These are phyloP conservation scores for Drosophila ogumai DNA, from an alignment of 1,140 invertebrate genomes.

Conservation along the genomic window DNA sequence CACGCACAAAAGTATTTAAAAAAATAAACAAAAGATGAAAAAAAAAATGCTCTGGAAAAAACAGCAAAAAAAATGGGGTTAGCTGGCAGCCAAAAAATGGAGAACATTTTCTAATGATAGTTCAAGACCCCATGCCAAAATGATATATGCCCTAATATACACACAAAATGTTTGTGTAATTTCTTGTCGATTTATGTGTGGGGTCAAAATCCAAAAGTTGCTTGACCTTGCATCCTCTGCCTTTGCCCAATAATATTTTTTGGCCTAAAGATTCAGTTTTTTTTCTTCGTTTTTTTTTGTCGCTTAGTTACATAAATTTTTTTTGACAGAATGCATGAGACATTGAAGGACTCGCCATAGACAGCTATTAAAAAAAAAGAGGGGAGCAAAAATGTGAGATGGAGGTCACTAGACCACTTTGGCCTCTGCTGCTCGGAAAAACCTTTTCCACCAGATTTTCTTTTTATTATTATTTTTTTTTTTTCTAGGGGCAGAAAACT, in stretches of 20 bases:
- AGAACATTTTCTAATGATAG: constrained; percentile 12
- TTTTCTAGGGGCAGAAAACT: constrained; percentile 3
- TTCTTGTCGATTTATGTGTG: constrained; percentile 2
- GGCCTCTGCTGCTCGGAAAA: neutral
- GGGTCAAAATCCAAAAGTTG: constrained; percentile 19
- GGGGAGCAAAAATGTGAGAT: neutral
- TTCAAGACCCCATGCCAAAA: constrained; percentile 30
- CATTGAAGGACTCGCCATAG: constrained; percentile 36
- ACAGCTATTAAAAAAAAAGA: constrained; percentile 32
- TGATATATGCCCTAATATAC: neutral
- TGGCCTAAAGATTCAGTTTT: neutral
- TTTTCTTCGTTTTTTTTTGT: neutral
- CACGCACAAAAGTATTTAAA: neutral
- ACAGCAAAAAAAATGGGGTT: constrained; percentile 16
- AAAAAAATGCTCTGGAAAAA: constrained; percentile 15
- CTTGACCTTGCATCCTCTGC: constrained; percentile 29
- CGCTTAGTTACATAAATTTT: constrained; percentile 56
- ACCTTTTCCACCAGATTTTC: neutral
- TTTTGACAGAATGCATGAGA: constrained; percentile 67
- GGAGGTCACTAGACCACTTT: constrained; percentile 12
- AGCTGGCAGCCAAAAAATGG: neutral
- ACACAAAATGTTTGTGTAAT: constrained; percentile 8
- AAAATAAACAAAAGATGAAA: constrained; percentile 40
- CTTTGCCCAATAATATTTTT: neutral
- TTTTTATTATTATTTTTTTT: neutral